Base-by-base conservation (phyloP, 2,113 vertebrate species). In the Furnarius figulus region DNA sequence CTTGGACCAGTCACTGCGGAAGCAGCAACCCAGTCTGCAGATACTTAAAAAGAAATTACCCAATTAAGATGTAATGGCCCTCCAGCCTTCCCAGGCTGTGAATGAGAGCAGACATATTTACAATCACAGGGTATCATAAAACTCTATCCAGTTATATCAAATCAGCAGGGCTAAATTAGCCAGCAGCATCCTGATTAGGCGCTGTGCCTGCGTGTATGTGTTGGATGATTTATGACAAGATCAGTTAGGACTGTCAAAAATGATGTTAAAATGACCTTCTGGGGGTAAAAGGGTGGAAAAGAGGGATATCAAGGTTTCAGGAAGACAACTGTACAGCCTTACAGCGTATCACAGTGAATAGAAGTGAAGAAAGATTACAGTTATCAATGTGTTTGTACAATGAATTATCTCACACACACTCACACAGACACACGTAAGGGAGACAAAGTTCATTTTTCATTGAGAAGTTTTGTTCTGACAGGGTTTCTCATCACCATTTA, bases 91-190 rank as follows among this genome's bases (percentile, higher is more conserved):
- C 71, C 74, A 94, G 89, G 62, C 89, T 95, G 85, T 96, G 94
- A 97, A 95, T 73, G 72, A 97, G 95, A 95, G 80, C 82, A 97
- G 95, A 89, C 75, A 76, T 96, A 95, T 98, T 97, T 98, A 96
- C 90, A 94, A 35, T 96, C 77, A 91, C 30, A 62, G 78, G 6
- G 31, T 33, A 50, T 85, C 46, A 88, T 97, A 97, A 97, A 96
- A 95, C 88, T 94, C 72, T 92, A 96, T 89, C 93, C 67, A 92
- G 93, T 97, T 97, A 88, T 83, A 96, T 89, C 87, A 96, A 74
- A 97, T 93, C 87, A 91, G 58, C 81, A 58, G 81, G 63, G 73
- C 78, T 94, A 92, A 96, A 95, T 97, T 95, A 97, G 73, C 85
- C 85, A 89, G 88, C 68, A 75, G 94, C 68, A 80, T 85, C 81